Evolutionary conservation across 2,113 vertebrate species (phyloP).

Genomic region (Amphilophus citrinellus): DNA sequence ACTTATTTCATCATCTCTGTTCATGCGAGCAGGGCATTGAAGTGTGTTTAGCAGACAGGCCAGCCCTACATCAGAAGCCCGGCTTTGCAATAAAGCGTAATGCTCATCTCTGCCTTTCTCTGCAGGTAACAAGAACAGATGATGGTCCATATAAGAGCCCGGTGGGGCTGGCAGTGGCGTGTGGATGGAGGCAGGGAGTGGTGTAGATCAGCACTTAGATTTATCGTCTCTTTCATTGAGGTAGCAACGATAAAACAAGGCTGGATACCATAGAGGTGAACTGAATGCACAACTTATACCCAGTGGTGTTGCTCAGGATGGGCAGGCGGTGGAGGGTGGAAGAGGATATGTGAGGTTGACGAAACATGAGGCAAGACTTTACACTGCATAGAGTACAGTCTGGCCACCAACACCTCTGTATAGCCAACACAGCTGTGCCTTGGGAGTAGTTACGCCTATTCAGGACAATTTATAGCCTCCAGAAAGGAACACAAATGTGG

Average conservation of each 20-base stretch:
- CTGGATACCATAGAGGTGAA: conserved; percentile 64
- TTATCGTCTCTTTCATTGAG: conserved; percentile 64
- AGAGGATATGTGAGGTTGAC: conserved; percentile 77
- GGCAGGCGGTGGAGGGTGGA: conserved; percentile 52
- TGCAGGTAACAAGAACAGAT: conserved; percentile 81
- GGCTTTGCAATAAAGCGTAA: conserved; percentile 77
- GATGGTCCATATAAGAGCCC: conserved; percentile 63
- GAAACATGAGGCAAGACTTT: conserved; percentile 80
- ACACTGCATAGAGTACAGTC: conserved; percentile 45
- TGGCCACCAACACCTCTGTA: conserved; percentile 66
- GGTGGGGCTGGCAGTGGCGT: conserved; percentile 52
- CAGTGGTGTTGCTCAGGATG: conserved; percentile 65
- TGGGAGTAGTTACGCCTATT: conserved; percentile 74
- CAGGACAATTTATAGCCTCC: conserved; percentile 77
- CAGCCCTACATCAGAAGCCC: conserved; percentile 70
- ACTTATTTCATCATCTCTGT: conserved; percentile 81
- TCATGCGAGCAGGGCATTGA: conserved; percentile 69
- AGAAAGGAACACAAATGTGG: conserved; percentile 77
- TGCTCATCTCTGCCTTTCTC: conserved; percentile 73
- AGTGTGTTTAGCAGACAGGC: conserved; percentile 76
- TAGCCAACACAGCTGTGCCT: conserved; percentile 59
- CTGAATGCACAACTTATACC: conserved; percentile 51
- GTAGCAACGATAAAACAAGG: conserved; percentile 65
- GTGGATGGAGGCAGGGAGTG: conserved; percentile 56
- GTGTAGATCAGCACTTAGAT: conserved; percentile 73